Percentiles rank a stretch among this genome's conserved stretches.
These are phyloP conservation scores for Eretmochelys imbricata DNA, from an alignment of 2,113 vertebrate genomes.

Conservation along the genomic window DNA sequence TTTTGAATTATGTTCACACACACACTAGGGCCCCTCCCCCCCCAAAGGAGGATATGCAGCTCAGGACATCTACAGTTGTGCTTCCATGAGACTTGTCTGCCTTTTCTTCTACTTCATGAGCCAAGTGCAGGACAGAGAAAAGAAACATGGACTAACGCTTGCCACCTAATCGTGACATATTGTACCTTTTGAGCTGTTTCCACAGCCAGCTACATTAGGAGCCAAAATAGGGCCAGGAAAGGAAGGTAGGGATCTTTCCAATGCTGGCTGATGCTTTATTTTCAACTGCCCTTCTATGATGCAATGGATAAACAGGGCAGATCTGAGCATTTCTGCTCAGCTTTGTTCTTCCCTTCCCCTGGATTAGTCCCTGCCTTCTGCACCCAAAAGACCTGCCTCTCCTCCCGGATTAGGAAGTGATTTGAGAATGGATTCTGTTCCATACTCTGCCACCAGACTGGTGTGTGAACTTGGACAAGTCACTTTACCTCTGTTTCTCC, in stretches of 20 bases:
- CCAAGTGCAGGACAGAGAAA: background rate
- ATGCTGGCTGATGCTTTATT: background rate
- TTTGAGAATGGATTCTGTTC: background rate
- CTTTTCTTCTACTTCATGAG: background rate
- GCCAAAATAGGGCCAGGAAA: background rate
- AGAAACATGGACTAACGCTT: background rate
- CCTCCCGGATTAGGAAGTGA: background rate
- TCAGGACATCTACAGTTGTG: background rate
- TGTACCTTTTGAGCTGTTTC: background rate
- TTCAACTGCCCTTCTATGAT: background rate
- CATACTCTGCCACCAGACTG: background rate
- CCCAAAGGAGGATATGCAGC: background rate
- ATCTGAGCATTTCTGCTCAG: background rate
- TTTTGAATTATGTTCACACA: background rate
- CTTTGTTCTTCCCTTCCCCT: background rate
- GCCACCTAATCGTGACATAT: background rate
- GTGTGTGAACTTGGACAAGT: background rate
- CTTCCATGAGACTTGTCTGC: background rate
- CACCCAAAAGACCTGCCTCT: background rate
- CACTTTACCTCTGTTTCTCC: background rate
- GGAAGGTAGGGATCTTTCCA: background rate
- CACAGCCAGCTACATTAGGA: background rate
- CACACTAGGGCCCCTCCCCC: no score
- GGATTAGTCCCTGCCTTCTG: fast-evolving
- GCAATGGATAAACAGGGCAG: background rate